A percentile compares a stretch with the other conserved stretches of the same genome.
Conservation (phyloP, 2,797 vertebrate genomes). For the Sebastolobus altivelis region DNA sequence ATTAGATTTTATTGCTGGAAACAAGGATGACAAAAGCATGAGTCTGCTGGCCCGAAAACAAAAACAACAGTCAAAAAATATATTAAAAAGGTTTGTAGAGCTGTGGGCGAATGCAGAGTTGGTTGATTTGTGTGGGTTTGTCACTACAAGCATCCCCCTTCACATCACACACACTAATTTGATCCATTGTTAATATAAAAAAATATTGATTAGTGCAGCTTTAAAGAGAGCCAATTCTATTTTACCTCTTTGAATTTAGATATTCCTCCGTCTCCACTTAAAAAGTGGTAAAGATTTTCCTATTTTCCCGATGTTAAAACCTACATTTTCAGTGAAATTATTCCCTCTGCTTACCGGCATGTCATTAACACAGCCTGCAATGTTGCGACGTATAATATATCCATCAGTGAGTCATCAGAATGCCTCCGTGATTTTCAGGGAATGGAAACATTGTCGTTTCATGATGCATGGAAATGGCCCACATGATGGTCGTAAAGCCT, state of each 20-base stretch:
- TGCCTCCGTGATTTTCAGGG: conserved; percentile 49
- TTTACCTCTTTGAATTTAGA: background rate
- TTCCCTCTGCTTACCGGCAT: background rate
- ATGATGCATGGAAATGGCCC: conserved; percentile 69
- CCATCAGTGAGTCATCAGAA: conserved; percentile 55
- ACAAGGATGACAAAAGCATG: background rate
- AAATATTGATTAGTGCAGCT: background rate
- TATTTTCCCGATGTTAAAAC: conserved; percentile 5
- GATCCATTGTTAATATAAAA: background rate
- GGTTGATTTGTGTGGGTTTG: background rate
- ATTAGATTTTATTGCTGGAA: background rate
- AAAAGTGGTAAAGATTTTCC: background rate
- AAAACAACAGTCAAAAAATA: background rate
- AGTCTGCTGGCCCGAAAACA: background rate
- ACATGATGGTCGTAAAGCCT: conserved; percentile 71
- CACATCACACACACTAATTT: background rate
- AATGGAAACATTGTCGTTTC: conserved; percentile 76
- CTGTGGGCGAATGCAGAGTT: background rate
- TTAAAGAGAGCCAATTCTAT: background rate
- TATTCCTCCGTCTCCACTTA: background rate
- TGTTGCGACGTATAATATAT: conserved; percentile 24
- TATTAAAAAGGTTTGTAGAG: background rate
- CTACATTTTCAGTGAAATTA: conserved; percentile 21
- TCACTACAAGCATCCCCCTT: background rate
- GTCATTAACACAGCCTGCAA: conserved; percentile 27